Evolutionary conservation across 2,797 vertebrate species (phyloP).

Genomic region (Cynopterus sphinx): DNA sequence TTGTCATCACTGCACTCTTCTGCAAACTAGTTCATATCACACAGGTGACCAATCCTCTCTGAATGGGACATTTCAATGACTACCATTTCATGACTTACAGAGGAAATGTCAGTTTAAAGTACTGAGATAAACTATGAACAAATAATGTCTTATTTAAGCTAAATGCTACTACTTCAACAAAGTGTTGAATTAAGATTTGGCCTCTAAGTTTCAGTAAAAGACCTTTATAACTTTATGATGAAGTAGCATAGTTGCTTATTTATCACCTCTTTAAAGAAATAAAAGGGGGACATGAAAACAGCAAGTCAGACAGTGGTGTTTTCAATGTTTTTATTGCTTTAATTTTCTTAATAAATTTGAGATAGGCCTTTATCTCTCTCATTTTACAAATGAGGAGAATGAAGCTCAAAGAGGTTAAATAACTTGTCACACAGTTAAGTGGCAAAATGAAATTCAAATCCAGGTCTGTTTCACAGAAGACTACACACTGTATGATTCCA

Average conservation of each 20-base stretch:
- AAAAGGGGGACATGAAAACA: not conserved
- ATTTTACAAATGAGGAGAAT: slow-evolving; percentile 26
- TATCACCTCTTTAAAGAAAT: not conserved
- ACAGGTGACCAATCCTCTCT: not conserved
- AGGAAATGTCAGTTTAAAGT: slow-evolving; percentile 4
- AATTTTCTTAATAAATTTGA: not conserved
- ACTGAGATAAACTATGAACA: not conserved
- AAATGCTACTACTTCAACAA: not conserved
- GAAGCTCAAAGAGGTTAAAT: not conserved
- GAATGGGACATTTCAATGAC: not conserved
- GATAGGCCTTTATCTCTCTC: not conserved
- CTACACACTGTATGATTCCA: not conserved
- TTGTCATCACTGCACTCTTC: not conserved
- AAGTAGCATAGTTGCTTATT: not conserved
- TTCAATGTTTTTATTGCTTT: not conserved
- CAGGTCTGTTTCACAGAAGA: slow-evolving; percentile 1
- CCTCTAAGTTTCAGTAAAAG: not conserved
- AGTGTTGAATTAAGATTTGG: not conserved
- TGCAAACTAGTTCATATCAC: not conserved
- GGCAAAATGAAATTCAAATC: slow-evolving; percentile 16
- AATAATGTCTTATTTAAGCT: slow-evolving; percentile 26
- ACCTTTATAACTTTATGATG: not conserved
- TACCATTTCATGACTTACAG: not conserved
- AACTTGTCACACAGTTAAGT: not conserved
- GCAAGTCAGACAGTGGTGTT: not conserved